Percentiles rank a stretch among this genome's conserved stretches.
These are phyloP conservation scores for Rhea americana DNA, from an alignment of 2,113 vertebrate genomes.

Conservation along the genomic window DNA sequence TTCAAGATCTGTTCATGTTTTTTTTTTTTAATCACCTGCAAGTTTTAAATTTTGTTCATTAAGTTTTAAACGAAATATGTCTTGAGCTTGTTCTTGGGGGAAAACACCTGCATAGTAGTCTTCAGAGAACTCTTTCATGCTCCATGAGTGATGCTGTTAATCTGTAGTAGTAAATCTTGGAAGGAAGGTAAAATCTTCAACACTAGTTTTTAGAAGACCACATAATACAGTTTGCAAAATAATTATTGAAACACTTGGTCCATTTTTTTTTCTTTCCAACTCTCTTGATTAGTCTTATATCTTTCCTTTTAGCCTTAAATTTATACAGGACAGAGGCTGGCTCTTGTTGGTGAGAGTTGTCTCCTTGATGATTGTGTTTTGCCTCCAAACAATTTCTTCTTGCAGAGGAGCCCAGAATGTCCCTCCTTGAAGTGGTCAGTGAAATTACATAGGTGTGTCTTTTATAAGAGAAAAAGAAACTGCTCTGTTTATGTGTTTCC, in stretches of 20 bases:
- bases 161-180: background rate
- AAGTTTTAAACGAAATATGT: background rate
- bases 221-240: background rate
- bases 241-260: background rate
- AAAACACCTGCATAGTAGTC: background rate
- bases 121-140: background rate
- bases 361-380: too few species aligned
- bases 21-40: background rate
- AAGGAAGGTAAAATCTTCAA: background rate
- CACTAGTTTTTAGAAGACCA: background rate
- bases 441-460: too few species aligned
- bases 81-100: background rate
- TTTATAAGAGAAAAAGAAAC: too few species aligned
- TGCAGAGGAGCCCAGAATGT: too few species aligned
- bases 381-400: too few species aligned
- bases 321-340: too few species aligned
- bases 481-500: too few species aligned
- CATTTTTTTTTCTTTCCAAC: too few species aligned
- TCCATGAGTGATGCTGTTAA: background rate
- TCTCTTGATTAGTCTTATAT: too few species aligned
- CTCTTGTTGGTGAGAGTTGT: too few species aligned
- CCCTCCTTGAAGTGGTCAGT: too few species aligned
- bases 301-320: too few species aligned
- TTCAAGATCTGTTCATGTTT: background rate
- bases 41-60: background rate